phyloP scores from a whole-genome alignment of 23 tunicate genomes.

The Styela plicata region DNA sequence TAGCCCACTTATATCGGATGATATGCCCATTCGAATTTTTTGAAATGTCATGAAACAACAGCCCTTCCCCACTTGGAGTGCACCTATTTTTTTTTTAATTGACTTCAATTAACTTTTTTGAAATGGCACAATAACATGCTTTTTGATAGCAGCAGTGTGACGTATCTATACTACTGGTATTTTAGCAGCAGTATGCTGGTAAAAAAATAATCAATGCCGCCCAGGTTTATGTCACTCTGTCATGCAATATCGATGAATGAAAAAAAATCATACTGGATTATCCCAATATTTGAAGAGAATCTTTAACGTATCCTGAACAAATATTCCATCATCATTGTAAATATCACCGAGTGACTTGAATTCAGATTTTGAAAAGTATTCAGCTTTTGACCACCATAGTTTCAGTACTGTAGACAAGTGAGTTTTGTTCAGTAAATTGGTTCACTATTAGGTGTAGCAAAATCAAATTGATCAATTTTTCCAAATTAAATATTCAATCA shows the following conservation, averaged over 20 bases:
- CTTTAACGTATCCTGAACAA: not conserved
- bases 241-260: not conserved
- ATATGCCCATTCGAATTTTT: too few relatives aligned
- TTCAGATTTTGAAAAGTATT: not conserved
- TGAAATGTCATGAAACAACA: too few relatives aligned
- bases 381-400: conserved; percentile 11
- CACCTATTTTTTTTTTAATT: too few relatives aligned
- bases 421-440: not conserved
- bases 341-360: not conserved
- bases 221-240: not conserved
- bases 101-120: too few relatives aligned
- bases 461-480: not conserved
- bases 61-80: too few relatives aligned
- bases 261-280: conserved; percentile 22
- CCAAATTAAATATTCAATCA: not conserved
- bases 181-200: too few relatives aligned
- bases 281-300: conserved; percentile 19
- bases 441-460: not conserved
- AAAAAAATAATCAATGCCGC: too few relatives aligned
- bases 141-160: too few relatives aligned
- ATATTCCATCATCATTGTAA: not conserved
- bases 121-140: too few relatives aligned
- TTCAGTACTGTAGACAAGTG: conserved; percentile 1
- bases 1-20: too few relatives aligned
- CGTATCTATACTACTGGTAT: not conserved